Base-by-base conservation (phyloP, 2,113 vertebrate species). In the Thalassoma bifasciatum region DNA sequence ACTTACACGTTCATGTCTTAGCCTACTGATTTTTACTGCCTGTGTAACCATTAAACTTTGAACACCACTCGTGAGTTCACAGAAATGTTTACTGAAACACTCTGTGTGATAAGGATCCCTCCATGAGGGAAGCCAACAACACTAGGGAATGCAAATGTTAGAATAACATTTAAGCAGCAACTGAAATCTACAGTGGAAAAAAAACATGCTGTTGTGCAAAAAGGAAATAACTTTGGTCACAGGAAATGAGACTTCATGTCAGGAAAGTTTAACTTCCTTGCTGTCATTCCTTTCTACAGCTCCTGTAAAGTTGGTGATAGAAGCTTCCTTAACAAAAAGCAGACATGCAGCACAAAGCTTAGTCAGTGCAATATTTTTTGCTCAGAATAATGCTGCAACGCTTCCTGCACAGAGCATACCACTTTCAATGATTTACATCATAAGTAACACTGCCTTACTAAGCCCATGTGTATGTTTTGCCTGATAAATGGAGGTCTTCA, bases 231-330 rank as follows among this genome's bases (percentile, higher is more conserved):
- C 51, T 37, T 8, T 1, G 38, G 34, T 16, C 76, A 37, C 34
- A 44, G 61, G 46, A 79, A 79, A 44, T 8, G 13, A 21, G n/a
- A 23, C n/a, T 13, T 34, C 2, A 46, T 44, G 44, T 63, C 1
- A 66, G 4, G n/a, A 21, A 17, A 16, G 40, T 14, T 16, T 21
- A 16, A 78, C 73, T 75, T 83, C 63, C 77, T 19, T 19, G 17
- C 68, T 16, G 6, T 17, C 1, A 19, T 46, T 16, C 24, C n/a
- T 36, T 14, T 17, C 3, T 44, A 26, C 38, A n/a, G 13, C 38
- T 16, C 13, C 66, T 51, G 17, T 6, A 11, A 37, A 72, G 51
- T 23, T 51, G 53, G 22, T 69, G 47, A 77, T 7, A 23, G 37
- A 12, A 5, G 26, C 7, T 23, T 79, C 36, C 23, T 47, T 63